Evolutionary conservation across 2,113 vertebrate species (phyloP).

Genomic region (Calyptommatus sinebrachiatus): DNA sequence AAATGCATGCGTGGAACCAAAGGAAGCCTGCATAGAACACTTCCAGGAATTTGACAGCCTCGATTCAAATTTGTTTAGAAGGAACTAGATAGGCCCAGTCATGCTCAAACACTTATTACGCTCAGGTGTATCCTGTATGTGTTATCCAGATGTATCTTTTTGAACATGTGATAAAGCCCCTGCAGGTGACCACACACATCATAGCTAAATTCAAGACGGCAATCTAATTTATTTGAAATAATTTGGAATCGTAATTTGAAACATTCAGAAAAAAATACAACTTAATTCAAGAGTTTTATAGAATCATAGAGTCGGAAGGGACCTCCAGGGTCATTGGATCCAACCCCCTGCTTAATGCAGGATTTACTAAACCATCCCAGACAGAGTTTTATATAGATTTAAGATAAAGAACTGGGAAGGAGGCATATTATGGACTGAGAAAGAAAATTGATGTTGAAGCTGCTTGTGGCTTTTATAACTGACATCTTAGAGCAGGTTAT

Average conservation of each 20-base stretch:
- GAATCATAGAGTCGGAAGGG: too few species aligned
- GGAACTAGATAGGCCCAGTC: not conserved
- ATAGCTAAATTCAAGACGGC: not conserved
- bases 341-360: too few species aligned
- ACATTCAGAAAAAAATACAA: not conserved
- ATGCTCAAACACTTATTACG: not conserved
- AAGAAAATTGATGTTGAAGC: not conserved
- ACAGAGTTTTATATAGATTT: not conserved
- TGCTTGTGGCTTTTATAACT: not conserved
- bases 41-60: conserved; percentile 19
- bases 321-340: too few species aligned
- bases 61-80: conserved; percentile 13
- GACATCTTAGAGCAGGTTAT: not conserved
- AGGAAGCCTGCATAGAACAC: not conserved
- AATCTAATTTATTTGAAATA: not conserved
- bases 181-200: not conserved
- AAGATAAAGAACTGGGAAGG: not conserved
- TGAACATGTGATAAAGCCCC: fast-evolving
- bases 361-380: too few species aligned
- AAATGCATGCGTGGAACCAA: conserved; percentile 31
- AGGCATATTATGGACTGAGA: not conserved
- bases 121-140: not conserved
- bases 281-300: not conserved
- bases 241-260: not conserved
- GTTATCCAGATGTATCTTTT: not conserved